These are phyloP conservation scores for Sycophaga agraensis DNA, from an alignment of 1,140 invertebrate species.

Conservation along the genomic window DNA sequence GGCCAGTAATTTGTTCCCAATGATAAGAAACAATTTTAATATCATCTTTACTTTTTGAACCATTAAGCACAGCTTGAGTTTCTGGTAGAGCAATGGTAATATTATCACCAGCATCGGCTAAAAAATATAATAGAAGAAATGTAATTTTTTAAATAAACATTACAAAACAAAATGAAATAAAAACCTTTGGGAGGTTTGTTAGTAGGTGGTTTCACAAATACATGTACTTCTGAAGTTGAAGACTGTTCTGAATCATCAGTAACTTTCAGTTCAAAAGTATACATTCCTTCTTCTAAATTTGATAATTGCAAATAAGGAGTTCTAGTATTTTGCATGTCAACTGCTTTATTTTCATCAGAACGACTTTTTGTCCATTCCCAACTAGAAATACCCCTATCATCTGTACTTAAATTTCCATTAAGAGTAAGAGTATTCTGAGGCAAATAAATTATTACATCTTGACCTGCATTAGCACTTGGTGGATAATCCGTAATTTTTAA, in stretches of 20 bases:
- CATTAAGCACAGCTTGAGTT: conserved; percentile 78
- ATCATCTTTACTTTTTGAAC: conserved; percentile 80
- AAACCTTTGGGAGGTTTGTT: conserved; percentile 79
- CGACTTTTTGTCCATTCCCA: conserved; percentile 95
- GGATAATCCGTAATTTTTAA: conserved; percentile 92
- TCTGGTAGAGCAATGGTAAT: conserved; percentile 76
- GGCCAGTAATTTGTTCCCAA: conserved; percentile 78
- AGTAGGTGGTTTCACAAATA: conserved; percentile 89
- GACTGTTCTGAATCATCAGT: conserved; percentile 86
- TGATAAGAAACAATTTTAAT: conserved; percentile 78
- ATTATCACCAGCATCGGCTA: conserved; percentile 65
- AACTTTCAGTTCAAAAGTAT: conserved; percentile 91
- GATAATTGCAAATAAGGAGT: conserved; percentile 85
- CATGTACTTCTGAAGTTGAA: conserved; percentile 83
- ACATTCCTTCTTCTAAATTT: conserved; percentile 90
- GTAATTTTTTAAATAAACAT: conserved; percentile 9
- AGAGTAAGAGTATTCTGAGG: conserved; percentile 86
- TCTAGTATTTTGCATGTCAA: conserved; percentile 91
- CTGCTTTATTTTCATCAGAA: conserved; percentile 82
- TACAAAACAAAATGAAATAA: conserved; percentile 23
- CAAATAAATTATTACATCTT: conserved; percentile 86
- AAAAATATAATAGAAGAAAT: conserved; percentile 8
- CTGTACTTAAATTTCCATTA: conserved; percentile 87
- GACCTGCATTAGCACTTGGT: conserved; percentile 90
- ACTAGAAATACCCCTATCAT: conserved; percentile 87